Evolutionary conservation across 2,888 invertebrate species (phyloP), one percentile per base, ranked within the genome.

Genomic region (Peribatodes rhomboidaria): DNA sequence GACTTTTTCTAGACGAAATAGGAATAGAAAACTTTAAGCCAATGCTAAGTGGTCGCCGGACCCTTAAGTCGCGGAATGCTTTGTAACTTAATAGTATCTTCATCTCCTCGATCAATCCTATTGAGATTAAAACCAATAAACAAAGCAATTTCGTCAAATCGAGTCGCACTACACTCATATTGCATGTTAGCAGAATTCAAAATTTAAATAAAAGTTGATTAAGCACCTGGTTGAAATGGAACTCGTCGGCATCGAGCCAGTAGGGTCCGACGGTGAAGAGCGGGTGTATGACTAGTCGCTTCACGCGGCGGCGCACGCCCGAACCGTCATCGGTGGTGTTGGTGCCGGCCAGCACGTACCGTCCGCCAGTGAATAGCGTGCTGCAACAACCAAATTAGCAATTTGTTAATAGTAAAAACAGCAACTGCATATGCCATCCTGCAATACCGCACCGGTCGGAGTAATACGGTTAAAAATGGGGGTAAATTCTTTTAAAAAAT

Each of bases 181-280:
- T 18, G 14, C 9, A 14, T 0, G 2, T 42, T 11, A 11, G 4
- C 18, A 0, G n/a, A 3, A 0, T 18, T 22, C n/a, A 3, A 13
- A 13, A 46, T 46, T 8, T 14, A 0, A 31, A 31, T 47, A 2
- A 31, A 27, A 11, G 27, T 14, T n/a, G 22, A 44, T 10, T 14
- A 27, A 22, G 22, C 68, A 87, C 89, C 85, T 89, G 89, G 71
- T 86, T 85, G 42, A 89, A 70, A 41, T 81, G 69, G 69, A 74
- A 90, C 2, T 75, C 74, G 1, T 76, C 60, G 0, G 88, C 83
- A 67, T 89, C 75, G 6, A 92, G 80, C 92, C 92, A 93, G 79
- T 92, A 93, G 11, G 92, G 92, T 1, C 92, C 92, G 22, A 93
- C 92, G 13, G 82, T 67, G 80, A 93, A 93, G 7, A 83, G 84